Evolutionary conservation across 1,140 invertebrate genomes (phyloP), one percentile per base, ranked within the genome.

Genomic region (Brachystomella parvula): DNA sequence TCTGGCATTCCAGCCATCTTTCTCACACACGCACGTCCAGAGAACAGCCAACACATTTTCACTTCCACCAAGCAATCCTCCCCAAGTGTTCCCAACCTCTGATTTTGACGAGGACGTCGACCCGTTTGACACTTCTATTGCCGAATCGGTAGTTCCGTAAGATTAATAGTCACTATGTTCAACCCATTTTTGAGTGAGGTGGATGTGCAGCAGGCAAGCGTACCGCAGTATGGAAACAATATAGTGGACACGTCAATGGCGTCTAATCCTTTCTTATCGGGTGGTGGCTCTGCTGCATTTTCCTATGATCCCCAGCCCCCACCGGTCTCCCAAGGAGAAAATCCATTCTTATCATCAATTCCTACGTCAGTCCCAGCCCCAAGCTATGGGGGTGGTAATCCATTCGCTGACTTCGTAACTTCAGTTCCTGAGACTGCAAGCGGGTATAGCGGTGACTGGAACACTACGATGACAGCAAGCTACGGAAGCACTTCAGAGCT

Each of bases 101-200:
- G 30, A 53, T 2, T 61, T 60, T 31, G 67, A 71, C n/a, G 70
- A 74, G n/a, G 74, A 74, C 29, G 62, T 67, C 29, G 76, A 77
- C 65, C 76, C 76, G n/a, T 77, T 77, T 70, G 76, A 77, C 65
- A 77, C 76, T 17, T 73, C 75, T 28, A 73, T 73, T 58, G 75
- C 73, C 29, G 74, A 73, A n/a, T 65, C 69, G 21, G 64, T 74
- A 56, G 58, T 67, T 31, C 60, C 74, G 3, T 53, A 53, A 63
- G 24, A 57, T 61, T 67, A 62, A 57, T 63, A 32, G n/a, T 58
- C 47, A 74, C 69, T 33, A 66, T 67, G 12, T 73, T 75, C 39
- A 90, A 90, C 80, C 88, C 88, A 32, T 90, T 90, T 75, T 82
- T 89, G 47, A 83, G 85, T 71, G 82, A 83, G 33, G 30, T 61